Base-by-base conservation (phyloP, 2,888 invertebrate genomes). In the Diloba caeruleocephala region DNA sequence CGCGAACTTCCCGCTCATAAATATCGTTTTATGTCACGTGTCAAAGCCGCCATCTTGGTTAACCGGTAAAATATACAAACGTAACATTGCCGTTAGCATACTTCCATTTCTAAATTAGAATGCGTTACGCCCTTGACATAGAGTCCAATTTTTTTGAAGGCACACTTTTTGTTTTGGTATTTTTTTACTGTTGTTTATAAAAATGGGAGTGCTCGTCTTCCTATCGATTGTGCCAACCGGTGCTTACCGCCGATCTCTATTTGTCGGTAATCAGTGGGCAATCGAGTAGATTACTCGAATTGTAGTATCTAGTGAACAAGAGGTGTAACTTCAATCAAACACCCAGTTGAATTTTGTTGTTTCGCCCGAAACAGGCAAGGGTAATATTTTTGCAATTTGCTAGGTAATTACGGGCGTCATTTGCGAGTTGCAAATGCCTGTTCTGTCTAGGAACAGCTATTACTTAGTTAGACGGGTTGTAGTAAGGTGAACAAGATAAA, bases 191-290 rank as follows among this genome's bases (percentile, higher is more conserved):
- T 63, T 71, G 70, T 74, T 74, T 78, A 82, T 82, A 89, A 91
- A 90, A 89, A 83, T 79, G 78, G 82, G 84, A 80, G 80, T 73
- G 75, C 75, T 82, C 80, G 84, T 86, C 84, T 85, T 76, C 53
- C 68, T 90, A 92, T 92, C 85, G 93, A 93, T 92, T 92, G 93
- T 93, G 84, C 92, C 93, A 92, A 87, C 88, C 87, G 81, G 93
- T 91, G 92, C 92, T 91, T 87, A 82, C 84, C 93, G 65, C 92
- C 82, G 86, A 88, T 90, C 90, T 87, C 83, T 84, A 90, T 89
- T 88, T 81, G 79, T 80, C 59, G 79, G 80, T 81, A 82, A 89
- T 89, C 78, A 82, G 81, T 67, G 62, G 68, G 83, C 74, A 83
- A 89, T 90, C 85, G 85, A 89, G 81, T 84, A 73, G 80, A 84